Base-by-base conservation (phyloP, 23 tunicate species). In the Trididemnum clinides region DNA sequence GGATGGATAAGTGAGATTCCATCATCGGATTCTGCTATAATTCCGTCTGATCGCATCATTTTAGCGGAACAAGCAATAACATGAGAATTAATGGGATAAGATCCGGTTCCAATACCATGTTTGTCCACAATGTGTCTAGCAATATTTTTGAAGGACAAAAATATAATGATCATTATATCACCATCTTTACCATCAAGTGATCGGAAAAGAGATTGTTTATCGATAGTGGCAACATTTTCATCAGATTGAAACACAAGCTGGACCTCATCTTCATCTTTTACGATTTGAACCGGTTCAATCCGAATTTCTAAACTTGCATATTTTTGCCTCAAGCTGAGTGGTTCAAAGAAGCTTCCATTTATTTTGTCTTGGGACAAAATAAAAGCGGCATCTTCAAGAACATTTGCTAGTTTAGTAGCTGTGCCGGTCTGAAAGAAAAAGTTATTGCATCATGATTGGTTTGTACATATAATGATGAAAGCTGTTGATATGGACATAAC, bases 381-480 rank as follows among this genome's bases (percentile, higher is more conserved):
- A 51, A 86, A 87, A 1, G 91, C 88, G n/a, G 97, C 80, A 27
- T 92, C 88, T 66, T 92, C 91, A 5, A 92, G 78, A 30, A 87
- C 82, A 22, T 36, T 27, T 19, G 84, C 64, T 1, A 91, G 74
- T 20, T 62, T n/a, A 29, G 20, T 38, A 12, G 96, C 87, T 1
- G 82, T 30, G 30, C 82, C 38, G 51, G 73, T 87, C 96, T 91
- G 59, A 6, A 81, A 85, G n/a, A 73, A 22, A 22, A 62, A 18
- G 23, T n/a, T n/a, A n/a, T n/a, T n/a, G n/a, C n/a, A n/a, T n/a
- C n/a, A n/a, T n/a, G n/a, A n/a, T n/a, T n/a, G n/a, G n/a, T n/a
- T n/a, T n/a, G n/a, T n/a, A n/a, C n/a, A n/a, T n/a, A n/a, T n/a
- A n/a, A n/a, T n/a, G n/a, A n/a, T n/a, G n/a, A n/a, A n/a, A n/a